phyloP scores from a whole-genome alignment of 2,797 vertebrate genomes.

The Mastacembelus armatus region DNA sequence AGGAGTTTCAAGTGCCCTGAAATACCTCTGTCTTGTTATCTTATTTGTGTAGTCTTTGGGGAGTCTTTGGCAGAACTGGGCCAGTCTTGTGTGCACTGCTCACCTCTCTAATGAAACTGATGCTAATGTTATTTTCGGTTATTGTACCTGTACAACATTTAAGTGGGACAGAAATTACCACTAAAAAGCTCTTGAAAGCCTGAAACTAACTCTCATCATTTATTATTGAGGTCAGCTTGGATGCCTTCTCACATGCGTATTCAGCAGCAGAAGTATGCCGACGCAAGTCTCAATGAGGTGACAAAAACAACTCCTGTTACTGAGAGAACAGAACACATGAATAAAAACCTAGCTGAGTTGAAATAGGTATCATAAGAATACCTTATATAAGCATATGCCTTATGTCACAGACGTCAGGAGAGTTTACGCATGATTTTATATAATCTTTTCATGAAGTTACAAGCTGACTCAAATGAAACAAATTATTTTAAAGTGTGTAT shows the following conservation, averaged over 20 bases:
- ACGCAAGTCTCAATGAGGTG: conserved; percentile 6
- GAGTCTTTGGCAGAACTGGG: conserved; percentile 78
- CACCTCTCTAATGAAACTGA: conserved; percentile 70
- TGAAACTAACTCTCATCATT: conserved; percentile 28
- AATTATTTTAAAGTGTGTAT: conserved; percentile 16
- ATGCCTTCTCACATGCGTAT: conserved; percentile 2
- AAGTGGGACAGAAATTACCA: conserved; percentile 66
- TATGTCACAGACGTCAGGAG: not conserved
- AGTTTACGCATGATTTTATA: conserved; percentile 28
- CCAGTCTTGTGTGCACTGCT: conserved; percentile 55
- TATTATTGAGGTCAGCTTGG: conserved; percentile 54
- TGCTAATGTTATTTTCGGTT: conserved; percentile 70
- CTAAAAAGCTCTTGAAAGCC: conserved; percentile 44
- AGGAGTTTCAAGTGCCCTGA: conserved; percentile 57
- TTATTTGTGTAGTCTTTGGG: conserved; percentile 75
- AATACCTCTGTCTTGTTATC: conserved; percentile 67
- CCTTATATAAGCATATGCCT: not conserved
- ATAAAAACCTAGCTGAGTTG: conserved; percentile 15
- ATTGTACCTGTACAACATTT: conserved; percentile 54
- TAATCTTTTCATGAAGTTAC: conserved; percentile 24
- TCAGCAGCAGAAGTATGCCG: not conserved
- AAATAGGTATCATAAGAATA: conserved; percentile 45
- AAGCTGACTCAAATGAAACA: conserved; percentile 18
- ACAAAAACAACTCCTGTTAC: conserved; percentile 7
- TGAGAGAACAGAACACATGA: conserved; percentile 17